A percentile compares a stretch with the other conserved stretches of the same genome.
Conservation (phyloP, 2,888 invertebrate genomes). For the Macrosoma leucophasiata region DNA sequence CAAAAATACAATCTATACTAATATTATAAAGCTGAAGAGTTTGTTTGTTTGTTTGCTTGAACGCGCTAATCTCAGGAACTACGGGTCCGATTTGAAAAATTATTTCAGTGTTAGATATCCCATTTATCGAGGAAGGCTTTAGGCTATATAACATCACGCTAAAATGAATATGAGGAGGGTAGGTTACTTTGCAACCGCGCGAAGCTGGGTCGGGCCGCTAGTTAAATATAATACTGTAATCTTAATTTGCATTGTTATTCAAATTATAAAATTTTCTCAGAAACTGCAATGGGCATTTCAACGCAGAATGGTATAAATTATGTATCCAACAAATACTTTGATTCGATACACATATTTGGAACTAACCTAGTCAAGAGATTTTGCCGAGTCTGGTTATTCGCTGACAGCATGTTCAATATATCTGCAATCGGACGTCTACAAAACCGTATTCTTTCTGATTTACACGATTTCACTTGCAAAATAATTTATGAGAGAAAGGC, state of each 20-base stretch:
- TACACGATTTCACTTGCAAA: conserved; percentile 11
- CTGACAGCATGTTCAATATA: conserved; percentile 3
- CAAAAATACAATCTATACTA: too few species aligned
- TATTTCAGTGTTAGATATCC: too few species aligned
- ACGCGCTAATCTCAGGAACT: too few species aligned
- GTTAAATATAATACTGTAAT: too few species aligned
- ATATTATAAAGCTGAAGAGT: too few species aligned
- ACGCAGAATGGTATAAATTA: background rate
- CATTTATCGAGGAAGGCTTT: too few species aligned
- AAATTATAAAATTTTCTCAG: conserved; percentile 2
- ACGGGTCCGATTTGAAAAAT: too few species aligned
- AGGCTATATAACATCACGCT: too few species aligned
- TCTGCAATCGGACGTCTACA: background rate
- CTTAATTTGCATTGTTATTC: background rate
- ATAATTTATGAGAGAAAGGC: conserved; percentile 11
- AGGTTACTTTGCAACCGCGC: too few species aligned
- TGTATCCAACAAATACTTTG: conserved; percentile 6
- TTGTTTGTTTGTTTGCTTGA: too few species aligned
- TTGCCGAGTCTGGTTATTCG: conserved; percentile 9
- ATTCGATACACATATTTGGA: conserved; percentile 9
- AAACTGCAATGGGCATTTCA: conserved; percentile 10
- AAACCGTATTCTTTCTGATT: conserved; percentile 1
- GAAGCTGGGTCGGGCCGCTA: too few species aligned
- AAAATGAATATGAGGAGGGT: too few species aligned
- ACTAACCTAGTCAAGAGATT: background rate